Base-by-base conservation (phyloP, 37 sponge, comb jelly and placozoan genomes). In the Halichondria panicea region DNA sequence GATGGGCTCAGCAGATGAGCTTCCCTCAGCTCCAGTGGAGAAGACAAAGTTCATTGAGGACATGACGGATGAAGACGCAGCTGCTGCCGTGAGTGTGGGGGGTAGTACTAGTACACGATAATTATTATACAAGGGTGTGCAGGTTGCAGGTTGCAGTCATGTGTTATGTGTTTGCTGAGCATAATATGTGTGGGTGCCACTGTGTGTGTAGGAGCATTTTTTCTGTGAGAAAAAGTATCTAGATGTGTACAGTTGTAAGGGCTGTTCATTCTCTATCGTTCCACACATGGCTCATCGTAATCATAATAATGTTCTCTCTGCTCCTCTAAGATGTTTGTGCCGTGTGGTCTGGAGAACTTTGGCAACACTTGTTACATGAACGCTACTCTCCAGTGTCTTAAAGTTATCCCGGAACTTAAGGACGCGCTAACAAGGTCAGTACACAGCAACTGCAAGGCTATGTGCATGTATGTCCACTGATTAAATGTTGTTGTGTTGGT, bases 351-450 rank as follows among this genome's bases (percentile, higher is more conserved):
- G 55, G 70, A 72, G 55, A 98, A 98, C 70, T 85, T 98, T 71
- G 99, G 99, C 11, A 98, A 98, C 81, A 98, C 99, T 22, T 98
- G 99, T 63, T 98, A 98, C 77, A 87, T 98, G 96, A 95, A 95
- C 25, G 87, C 99, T 27, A 95, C 96, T 30, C 66, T 98, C 21
- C 99, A 98, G 75, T 98, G 99, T 63, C 87, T 98, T 55, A 87
- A 77, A 59, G 81, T 86, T 33, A 87, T 98, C 32, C 96, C 99
- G 0, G 99, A 98, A 80, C 87, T 98, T 34, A 75, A 70, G 48
- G 76, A 71, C 0, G 75, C 71, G 0, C 71, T 98, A 22, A 18
- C 71, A 35, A 30, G 54, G 69, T 83, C 34, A 21, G 56, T 48
- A 56, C 27, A n/a, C n/a, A n/a, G n/a, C n/a, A n/a, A n/a, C n/a